Base-by-base conservation (phyloP, 2,888 invertebrate species). In the Drosophila anceps region DNA sequence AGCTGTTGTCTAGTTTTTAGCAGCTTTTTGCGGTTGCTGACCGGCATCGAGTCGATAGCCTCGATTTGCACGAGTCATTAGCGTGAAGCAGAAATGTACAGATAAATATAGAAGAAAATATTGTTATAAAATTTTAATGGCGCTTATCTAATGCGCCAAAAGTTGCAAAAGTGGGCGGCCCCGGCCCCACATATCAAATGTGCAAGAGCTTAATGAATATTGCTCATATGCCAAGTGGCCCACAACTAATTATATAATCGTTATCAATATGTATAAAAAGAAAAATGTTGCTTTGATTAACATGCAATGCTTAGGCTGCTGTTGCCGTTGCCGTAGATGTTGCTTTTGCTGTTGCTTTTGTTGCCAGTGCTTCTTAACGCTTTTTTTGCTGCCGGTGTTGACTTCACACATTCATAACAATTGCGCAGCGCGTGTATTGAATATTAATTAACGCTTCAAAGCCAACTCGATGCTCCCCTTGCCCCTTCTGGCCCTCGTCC, bases 331-430 rank as follows among this genome's bases (percentile, higher is more conserved):
- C 24, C 8, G n/a, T n/a, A n/a, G n/a, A n/a, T 61, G 48, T 7
- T 63, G 58, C 24, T 39, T n/a, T n/a, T n/a, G n/a, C n/a, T 60
- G 29, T 18, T 61, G 50, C 39, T 67, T 53, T 67, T 72, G 50
- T 69, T 74, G 55, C 57, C 50, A 58, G 57, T 37, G 73, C 88
- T 84, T 84, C 84, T 88, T 84, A 77, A 66, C 79, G 82, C 80
- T 59, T 75, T 73, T 73, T 74, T 70, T 68, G 72, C 73, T 76
- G 71, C 63, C 59, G 58, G 58, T 72, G 67, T 74, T 69, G 81
- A 83, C 78, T 88, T 85, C 76, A 76, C 87, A 88, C 85, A 88
- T 79, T 74, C 88, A 79, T 88, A 88, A 88, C 90, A 90, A 88
- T 83, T 85, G 88, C 87, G 90, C 86, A 85, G 81, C 84, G 70